These are phyloP conservation scores for Coptotermes formosanus DNA, from an alignment of 1,140 invertebrate species.

Conservation along the genomic window DNA sequence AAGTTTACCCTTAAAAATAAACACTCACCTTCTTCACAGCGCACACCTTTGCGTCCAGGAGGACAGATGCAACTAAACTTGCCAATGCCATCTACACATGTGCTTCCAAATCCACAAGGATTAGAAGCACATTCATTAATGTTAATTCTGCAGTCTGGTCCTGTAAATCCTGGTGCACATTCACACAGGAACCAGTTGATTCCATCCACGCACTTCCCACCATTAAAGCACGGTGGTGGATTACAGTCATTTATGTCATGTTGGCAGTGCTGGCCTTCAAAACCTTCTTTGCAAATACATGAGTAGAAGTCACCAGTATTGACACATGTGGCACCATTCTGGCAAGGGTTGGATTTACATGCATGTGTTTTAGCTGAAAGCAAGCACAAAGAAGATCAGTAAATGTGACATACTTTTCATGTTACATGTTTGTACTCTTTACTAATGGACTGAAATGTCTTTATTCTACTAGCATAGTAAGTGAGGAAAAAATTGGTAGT, in stretches of 20 bases:
- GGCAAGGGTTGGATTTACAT: conserved; percentile 67
- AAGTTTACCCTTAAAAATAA: too few relatives aligned
- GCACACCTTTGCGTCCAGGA: conserved; percentile 66
- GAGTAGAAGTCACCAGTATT: conserved; percentile 64
- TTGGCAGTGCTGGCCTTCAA: conserved; percentile 61
- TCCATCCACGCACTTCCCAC: conserved; percentile 76
- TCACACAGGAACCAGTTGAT: conserved; percentile 75
- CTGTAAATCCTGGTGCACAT: conserved; percentile 73
- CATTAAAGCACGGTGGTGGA: conserved; percentile 68
- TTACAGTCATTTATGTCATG: conserved; percentile 65
- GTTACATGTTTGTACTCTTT: too few relatives aligned
- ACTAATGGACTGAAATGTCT: too few relatives aligned
- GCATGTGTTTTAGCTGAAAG: conserved; percentile 62
- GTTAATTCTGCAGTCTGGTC: conserved; percentile 68
- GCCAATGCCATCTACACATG: conserved; percentile 74
- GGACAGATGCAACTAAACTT: conserved; percentile 80
- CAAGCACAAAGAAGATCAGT: background rate
- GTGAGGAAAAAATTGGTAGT: too few relatives aligned
- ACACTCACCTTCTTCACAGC: conserved; percentile 55
- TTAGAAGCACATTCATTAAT: conserved; percentile 74
- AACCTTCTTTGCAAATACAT: conserved; percentile 67
- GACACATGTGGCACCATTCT: conserved; percentile 74
- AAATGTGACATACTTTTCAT: background rate
- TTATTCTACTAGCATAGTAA: too few relatives aligned
- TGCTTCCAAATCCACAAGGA: conserved; percentile 82